These are phyloP conservation scores for Drosophila nannoptera DNA, from an alignment of 1,140 invertebrate genomes.

Conservation along the genomic window DNA sequence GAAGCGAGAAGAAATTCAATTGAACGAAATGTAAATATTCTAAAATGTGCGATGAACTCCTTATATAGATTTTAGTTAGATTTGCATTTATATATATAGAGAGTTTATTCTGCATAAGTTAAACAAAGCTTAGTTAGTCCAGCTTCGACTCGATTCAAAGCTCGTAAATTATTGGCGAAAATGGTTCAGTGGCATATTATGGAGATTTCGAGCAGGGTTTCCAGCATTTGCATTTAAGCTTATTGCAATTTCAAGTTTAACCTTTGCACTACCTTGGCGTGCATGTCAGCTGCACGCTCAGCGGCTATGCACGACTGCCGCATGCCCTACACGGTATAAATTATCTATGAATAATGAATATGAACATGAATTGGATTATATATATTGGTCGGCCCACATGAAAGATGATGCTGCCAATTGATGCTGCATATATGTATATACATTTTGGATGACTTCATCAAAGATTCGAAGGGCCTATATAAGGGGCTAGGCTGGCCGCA, in stretches of 20 bases:
- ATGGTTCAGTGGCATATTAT: conserved; percentile 17
- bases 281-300: background rate
- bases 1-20: background rate
- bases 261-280: conserved; percentile 22
- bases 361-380: background rate
- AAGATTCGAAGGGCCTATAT: conserved; percentile 1
- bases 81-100: no score
- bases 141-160: background rate
- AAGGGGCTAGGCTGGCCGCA: background rate
- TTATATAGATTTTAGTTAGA: background rate
- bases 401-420: background rate
- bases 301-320: no score
- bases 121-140: no score
- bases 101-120: no score
- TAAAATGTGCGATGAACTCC: no score
- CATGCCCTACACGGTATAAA: no score
- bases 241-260: conserved; percentile 31
- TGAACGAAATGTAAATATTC: no score
- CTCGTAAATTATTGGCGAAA: background rate
- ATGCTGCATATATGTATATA: conserved; percentile 9
- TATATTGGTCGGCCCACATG: background rate
- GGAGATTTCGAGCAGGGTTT: conserved; percentile 1
- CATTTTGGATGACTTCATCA: conserved; percentile 25
- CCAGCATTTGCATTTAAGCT: conserved; percentile 36
- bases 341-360: no score